phyloP scores from a whole-genome alignment of 2,797 vertebrate genomes.

The Fringilla coelebs region DNA sequence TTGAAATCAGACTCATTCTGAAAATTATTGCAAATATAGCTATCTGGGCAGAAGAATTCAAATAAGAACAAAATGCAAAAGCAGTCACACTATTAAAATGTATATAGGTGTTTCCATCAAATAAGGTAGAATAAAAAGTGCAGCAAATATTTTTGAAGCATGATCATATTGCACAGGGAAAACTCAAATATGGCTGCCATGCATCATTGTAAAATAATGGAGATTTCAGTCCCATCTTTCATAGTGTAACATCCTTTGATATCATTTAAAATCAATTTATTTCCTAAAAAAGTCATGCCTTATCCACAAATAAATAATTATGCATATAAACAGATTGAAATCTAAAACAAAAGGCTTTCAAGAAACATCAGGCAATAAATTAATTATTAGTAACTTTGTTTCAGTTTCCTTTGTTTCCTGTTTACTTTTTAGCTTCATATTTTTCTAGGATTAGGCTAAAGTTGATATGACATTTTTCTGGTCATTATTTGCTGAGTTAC shows the following conservation, averaged over 20 bases:
- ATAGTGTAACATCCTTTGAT: not conserved
- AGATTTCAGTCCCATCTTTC: not conserved
- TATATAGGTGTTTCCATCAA: not conserved
- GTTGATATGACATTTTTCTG: not conserved
- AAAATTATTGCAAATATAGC: not conserved
- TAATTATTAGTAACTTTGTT: not conserved
- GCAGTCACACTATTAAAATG: not conserved
- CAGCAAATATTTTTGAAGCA: not conserved
- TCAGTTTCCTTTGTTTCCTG: not conserved
- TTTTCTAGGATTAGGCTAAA: not conserved
- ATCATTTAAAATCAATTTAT: not conserved
- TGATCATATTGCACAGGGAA: not conserved
- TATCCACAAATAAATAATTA: not conserved
- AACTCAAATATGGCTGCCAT: not conserved
- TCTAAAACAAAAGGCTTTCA: not conserved
- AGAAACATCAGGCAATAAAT: not conserved
- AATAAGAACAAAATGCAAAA: not conserved
- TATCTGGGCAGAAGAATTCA: not conserved
- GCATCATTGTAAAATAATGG: not conserved
- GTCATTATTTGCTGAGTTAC: not conserved
- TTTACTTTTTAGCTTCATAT: not conserved
- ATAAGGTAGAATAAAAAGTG: not conserved
- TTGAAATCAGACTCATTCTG: not conserved
- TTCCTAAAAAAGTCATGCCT: fast-evolving
- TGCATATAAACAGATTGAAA: not conserved